Base-by-base conservation (phyloP, 2,888 invertebrate species). In the Copidosoma aretas region DNA sequence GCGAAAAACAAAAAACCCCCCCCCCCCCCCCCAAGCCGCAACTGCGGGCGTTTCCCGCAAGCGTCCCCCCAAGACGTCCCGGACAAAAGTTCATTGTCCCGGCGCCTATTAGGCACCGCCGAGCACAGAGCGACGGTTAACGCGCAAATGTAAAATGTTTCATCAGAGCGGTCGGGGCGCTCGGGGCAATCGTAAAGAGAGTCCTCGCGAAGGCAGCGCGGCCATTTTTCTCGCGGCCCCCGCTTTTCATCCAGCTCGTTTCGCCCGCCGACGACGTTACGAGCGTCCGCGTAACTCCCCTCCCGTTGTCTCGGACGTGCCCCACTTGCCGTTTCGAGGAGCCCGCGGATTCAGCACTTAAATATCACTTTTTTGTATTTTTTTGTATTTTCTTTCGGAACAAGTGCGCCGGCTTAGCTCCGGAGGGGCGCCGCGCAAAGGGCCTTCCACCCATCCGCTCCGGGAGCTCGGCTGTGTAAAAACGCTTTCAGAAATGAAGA, bases 61-160 rank as follows among this genome's bases (percentile, higher is more conserved):
- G n/a, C n/a, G n/a, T n/a, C n/a, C n/a, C n/a, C n/a, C n/a, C n/a
- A n/a, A n/a, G n/a, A n/a, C n/a, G n/a, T n/a, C n/a, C n/a, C n/a
- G n/a, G n/a, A 32, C 52, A 61, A 68, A 68, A 60, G 64, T 49
- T 21, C 43, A 62, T 58, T 43, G 59, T 41, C 1, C 12, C 10
- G 24, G 14, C 25, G 17, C 25, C 24, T n/a, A 25, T 24, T 53
- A 59, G 57, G 25, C 60, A 17, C 43, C 43, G 15, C 8, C 8
- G 17, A 17, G 59, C 59, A 51, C 70, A 60, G 60, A 52, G 64
- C 64, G 52, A 61, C 58, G 71, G 67, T 71, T 73, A 73, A 73
- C 67, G 65, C 71, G 64, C 41, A 65, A 73, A 69, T 72, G 72
- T 74, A 71, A 74, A 76, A 75, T 75, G 70, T 76, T 74, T 75